phyloP scores from a whole-genome alignment of 2,888 invertebrate genomes.

The Seladonia tumulorum region DNA sequence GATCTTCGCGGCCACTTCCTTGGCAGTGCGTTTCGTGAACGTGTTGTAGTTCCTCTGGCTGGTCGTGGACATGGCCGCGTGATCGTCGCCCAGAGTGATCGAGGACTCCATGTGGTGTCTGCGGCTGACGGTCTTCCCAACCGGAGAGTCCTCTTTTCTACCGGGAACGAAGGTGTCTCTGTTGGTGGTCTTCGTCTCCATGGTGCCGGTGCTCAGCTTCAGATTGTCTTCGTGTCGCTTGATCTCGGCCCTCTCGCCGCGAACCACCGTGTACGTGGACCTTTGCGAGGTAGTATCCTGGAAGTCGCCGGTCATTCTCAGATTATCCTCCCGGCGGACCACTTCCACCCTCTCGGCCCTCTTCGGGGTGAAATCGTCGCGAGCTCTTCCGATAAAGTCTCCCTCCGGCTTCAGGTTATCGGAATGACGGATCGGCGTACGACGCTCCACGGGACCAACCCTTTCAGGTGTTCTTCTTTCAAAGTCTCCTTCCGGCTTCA shows the following conservation, averaged over 20 bases:
- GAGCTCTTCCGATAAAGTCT: constrained; percentile 83
- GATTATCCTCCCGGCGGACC: constrained; percentile 80
- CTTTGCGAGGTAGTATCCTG: constrained; percentile 84
- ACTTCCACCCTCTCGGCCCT: constrained; percentile 86
- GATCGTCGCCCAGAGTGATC: constrained; percentile 87
- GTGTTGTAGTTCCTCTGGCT: constrained; percentile 87
- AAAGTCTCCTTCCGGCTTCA: constrained; percentile 85
- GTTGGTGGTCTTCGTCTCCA: constrained; percentile 86
- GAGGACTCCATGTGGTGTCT: constrained; percentile 89
- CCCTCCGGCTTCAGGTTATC: constrained; percentile 86
- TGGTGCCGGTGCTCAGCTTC: constrained; percentile 85
- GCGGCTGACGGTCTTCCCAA: constrained; percentile 86
- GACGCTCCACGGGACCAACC: constrained; percentile 83
- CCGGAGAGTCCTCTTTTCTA: constrained; percentile 85
- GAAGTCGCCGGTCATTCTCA: constrained; percentile 85
- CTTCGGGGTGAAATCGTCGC: constrained; percentile 86
- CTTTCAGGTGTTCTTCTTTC: constrained; percentile 83
- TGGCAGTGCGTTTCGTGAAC: constrained; percentile 82
- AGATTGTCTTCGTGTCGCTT: constrained; percentile 85
- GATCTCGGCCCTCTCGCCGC: constrained; percentile 85
- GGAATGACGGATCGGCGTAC: constrained; percentile 75
- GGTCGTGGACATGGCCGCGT: constrained; percentile 85
- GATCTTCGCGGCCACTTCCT: constrained; percentile 74
- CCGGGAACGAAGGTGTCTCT: constrained; percentile 85
- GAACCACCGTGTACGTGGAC: constrained; percentile 84